Conservation (phyloP, 1,140 invertebrate genomes). For the Tenebrio molitor region DNA sequence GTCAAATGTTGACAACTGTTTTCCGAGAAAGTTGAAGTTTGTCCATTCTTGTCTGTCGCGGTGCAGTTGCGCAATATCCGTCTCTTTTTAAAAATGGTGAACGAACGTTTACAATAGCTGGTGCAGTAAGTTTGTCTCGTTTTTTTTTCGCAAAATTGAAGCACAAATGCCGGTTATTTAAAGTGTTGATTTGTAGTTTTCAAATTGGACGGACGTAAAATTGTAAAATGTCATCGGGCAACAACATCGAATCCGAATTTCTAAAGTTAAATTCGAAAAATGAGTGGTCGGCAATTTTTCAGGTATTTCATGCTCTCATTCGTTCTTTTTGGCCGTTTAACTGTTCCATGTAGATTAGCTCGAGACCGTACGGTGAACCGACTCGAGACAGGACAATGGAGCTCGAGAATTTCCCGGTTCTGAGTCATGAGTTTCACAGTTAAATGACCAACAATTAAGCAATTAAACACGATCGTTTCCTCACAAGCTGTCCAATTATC, state of each 20-base stretch:
- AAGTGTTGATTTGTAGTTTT: conserved; percentile 31
- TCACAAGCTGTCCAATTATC: neutral
- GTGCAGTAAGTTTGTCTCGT: conserved; percentile 45
- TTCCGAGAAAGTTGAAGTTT: conserved; percentile 43
- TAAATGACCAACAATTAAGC: conserved; percentile 37
- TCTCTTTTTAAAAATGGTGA: conserved; percentile 56
- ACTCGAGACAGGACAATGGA: neutral
- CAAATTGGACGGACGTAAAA: conserved; percentile 20
- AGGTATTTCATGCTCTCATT: conserved; percentile 69
- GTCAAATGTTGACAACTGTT: conserved; percentile 43
- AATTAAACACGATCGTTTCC: conserved; percentile 24
- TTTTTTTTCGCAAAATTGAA: conserved; percentile 45
- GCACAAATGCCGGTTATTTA: conserved; percentile 33
- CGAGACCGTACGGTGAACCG: neutral
- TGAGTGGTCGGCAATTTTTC: conserved; percentile 76
- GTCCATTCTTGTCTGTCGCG: conserved; percentile 1
- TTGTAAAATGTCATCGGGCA: conserved; percentile 64
- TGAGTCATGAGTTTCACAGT: conserved; percentile 30
- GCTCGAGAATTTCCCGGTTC: conserved; percentile 18
- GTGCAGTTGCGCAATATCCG: neutral
- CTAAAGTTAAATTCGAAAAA: conserved; percentile 73
- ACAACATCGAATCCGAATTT: conserved; percentile 78
- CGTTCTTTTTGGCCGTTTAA: neutral
- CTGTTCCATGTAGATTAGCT: neutral
- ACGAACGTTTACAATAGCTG: conserved; percentile 49